A percentile compares a stretch with the other conserved stretches of the same genome.
phyloP scores from a whole-genome alignment of 2,113 vertebrate species.

The Myodes glareolus region DNA sequence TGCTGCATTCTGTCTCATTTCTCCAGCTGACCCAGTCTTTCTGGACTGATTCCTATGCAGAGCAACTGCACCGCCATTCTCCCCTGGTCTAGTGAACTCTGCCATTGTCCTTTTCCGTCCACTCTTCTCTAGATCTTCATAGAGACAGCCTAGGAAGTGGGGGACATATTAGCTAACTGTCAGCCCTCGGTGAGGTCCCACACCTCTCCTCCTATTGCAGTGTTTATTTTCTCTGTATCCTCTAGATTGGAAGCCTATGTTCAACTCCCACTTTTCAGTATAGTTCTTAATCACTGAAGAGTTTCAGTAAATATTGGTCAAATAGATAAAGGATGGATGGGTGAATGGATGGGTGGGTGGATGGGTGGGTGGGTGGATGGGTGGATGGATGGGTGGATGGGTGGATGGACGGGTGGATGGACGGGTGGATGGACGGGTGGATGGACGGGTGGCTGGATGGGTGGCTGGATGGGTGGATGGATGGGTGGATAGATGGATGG shows the following conservation, averaged over 20 bases:
- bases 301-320: neutral
- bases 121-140: neutral
- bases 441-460: no score
- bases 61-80: neutral
- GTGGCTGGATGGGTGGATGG: neutral
- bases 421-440: neutral
- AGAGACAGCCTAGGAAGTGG: neutral
- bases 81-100: neutral
- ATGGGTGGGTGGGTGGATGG: neutral
- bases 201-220: neutral
- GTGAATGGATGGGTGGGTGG: no score
- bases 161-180: neutral
- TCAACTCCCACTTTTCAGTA: neutral
- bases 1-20: neutral
- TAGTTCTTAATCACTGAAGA: neutral
- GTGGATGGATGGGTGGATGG: neutral
- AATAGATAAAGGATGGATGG: neutral
- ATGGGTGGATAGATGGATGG: no score
- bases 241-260: neutral
- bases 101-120: neutral
- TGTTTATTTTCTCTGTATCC: neutral
- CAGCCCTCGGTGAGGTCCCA: neutral
- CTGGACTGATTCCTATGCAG: neutral
- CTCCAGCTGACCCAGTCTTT: neutral
- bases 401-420: neutral